Evolutionary conservation across 2,797 vertebrate genomes (phyloP), one percentile per base, ranked within the genome.

Genomic region (Peromyscus eremicus): DNA sequence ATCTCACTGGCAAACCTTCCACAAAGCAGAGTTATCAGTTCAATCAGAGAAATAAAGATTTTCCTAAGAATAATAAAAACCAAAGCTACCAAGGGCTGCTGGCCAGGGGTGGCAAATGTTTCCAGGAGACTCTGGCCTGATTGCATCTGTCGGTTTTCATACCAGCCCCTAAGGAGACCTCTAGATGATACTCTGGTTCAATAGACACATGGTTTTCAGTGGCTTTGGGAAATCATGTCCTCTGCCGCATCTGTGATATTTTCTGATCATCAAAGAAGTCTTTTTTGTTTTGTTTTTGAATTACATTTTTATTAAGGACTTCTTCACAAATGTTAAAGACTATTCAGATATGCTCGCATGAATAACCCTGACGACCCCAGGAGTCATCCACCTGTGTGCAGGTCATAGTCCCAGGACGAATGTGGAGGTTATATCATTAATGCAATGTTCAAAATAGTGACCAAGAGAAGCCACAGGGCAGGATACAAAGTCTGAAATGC

Each of bases 31-130:
- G 5, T 68, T 68, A 93, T 92, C 95, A 68, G 64, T 93, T 92
- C 92, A 68, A 93, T 88, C 32, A 77, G 46, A 87, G 64, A 92
- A 93, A 94, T 88, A 64, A 81, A 87, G 52, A 37, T 92, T 95
- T 90, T 70, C 40, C 57, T 3, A 40, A 84, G 84, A 77, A 85
- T 46, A 64, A 52, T 75, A 87, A 73, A 85, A 52, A 52, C 29
- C 34, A 73, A 90, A 55, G 37, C 49, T 37, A 43, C 29, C 55
- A 70, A 70, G 57, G 40, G 0, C 23, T 95, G 83, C 68, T 91
- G 70, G 27, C 43, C 75, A 86, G 62, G 6, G n/a, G 66, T 92
- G 16, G 66, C 23, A 75, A 87, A 94, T 86, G 32, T 49, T 89
- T 49, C 70, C 29, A 34, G 9, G 52, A 76, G 77, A 23, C 80